A percentile compares a stretch with the other conserved stretches of the same genome.
Evolutionary conservation across 2,888 invertebrate species (phyloP).

Genomic region (Lordiphosa andalusiaca): DNA sequence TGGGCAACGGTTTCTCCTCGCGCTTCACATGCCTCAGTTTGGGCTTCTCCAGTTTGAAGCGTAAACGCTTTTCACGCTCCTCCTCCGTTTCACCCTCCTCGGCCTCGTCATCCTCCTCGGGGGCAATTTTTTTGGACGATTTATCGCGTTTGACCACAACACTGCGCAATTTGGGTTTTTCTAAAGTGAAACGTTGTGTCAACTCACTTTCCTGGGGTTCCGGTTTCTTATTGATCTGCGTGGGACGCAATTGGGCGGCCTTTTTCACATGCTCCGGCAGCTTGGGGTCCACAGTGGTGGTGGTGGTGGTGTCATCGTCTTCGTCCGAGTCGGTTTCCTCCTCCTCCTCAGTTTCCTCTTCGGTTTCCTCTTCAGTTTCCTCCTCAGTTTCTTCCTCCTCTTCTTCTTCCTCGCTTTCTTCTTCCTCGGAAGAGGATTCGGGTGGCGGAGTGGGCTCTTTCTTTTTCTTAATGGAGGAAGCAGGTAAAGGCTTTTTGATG

Average conservation of each 20-base stretch:
- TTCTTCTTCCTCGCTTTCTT: constrained; percentile 52
- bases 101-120: constrained; percentile 75
- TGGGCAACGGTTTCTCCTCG: constrained; percentile 78
- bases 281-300: constrained; percentile 57
- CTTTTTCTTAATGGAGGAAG: constrained; percentile 56
- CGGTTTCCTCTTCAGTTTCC: constrained; percentile 56
- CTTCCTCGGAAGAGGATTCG: constrained; percentile 67
- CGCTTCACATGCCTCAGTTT: constrained; percentile 79
- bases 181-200: constrained; percentile 77
- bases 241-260: constrained; percentile 58
- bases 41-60: constrained; percentile 79
- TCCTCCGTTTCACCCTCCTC: constrained; percentile 78
- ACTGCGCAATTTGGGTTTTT: constrained; percentile 78
- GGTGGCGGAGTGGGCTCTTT: constrained; percentile 77
- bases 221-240: constrained; percentile 66
- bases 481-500: constrained; percentile 44
- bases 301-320: constrained; percentile 41
- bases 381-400: constrained; percentile 62
- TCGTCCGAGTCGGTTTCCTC: constrained; percentile 62
- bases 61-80: constrained; percentile 75
- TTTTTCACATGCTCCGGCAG: constrained; percentile 65
- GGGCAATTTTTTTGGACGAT: constrained; percentile 76
- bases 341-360: constrained; percentile 58
- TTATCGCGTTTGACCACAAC: constrained; percentile 78
- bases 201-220: constrained; percentile 77